phyloP scores from a whole-genome alignment of 2,888 invertebrate genomes.

The Drosophila greeni region DNA sequence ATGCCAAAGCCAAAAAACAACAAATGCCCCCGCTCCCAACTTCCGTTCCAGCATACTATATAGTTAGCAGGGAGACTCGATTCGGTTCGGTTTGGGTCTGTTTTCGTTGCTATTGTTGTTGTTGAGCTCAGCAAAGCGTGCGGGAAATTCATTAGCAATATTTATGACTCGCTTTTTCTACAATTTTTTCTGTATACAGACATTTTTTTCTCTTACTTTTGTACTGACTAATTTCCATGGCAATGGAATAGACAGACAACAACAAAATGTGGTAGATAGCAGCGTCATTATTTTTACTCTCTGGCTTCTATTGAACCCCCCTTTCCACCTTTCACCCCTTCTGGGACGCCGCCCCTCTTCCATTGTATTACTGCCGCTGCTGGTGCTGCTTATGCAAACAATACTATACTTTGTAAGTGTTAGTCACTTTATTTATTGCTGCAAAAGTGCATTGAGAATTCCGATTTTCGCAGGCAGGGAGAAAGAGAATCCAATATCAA shows the following conservation, averaged over 20 bases:
- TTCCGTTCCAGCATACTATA: slow-evolving; percentile 56
- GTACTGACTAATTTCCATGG: slow-evolving; percentile 65
- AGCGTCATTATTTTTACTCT: slow-evolving; percentile 52
- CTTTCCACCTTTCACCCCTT: slow-evolving; percentile 2
- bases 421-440: slow-evolving; percentile 46
- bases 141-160: slow-evolving; percentile 76
- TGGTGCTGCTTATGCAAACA: slow-evolving; percentile 45
- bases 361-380: slow-evolving; percentile 48
- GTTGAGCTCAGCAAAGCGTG: slow-evolving; percentile 67
- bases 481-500: slow-evolving; percentile 27
- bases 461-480: slow-evolving; percentile 6
- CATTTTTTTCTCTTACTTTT: slow-evolving; percentile 32
- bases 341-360: not conserved
- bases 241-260: slow-evolving; percentile 36
- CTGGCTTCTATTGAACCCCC: slow-evolving; percentile 42
- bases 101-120: slow-evolving; percentile 22
- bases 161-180: slow-evolving; percentile 59
- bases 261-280: slow-evolving; percentile 27
- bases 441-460: slow-evolving; percentile 41
- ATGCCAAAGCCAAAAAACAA: slow-evolving; percentile 34
- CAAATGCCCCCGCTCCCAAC: slow-evolving; percentile 61
- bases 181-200: slow-evolving; percentile 34
- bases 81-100: slow-evolving; percentile 22
- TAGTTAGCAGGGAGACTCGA: slow-evolving; percentile 33
- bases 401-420: slow-evolving; percentile 22